Percentiles rank a stretch among this genome's conserved stretches.
Conservation (phyloP, 2,888 invertebrate species). For the Drosophila subsilvestris region DNA sequence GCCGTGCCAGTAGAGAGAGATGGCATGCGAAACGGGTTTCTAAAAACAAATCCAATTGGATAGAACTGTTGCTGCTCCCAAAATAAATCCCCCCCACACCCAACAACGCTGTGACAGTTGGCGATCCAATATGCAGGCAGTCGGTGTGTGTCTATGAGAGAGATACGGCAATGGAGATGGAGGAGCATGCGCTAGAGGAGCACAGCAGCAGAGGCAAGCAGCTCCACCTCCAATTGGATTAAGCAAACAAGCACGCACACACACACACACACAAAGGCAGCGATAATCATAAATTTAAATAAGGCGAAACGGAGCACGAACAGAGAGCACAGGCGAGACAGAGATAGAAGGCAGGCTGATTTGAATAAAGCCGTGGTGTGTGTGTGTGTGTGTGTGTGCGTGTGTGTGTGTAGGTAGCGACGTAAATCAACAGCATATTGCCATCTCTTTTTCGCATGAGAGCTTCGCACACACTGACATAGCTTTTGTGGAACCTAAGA, state of each 20-base stretch:
- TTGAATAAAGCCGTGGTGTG: slow-evolving; percentile 59
- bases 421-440: slow-evolving; percentile 8
- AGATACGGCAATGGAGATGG: slow-evolving; percentile 15
- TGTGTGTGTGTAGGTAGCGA: slow-evolving; percentile 37
- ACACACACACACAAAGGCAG: slow-evolving; percentile 8
- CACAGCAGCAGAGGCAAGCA: slow-evolving; percentile 56
- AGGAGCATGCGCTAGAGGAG: slow-evolving; percentile 54
- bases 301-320: slow-evolving; percentile 41
- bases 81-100: slow-evolving; percentile 29
- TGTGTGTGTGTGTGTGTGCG: slow-evolving; percentile 36
- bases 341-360: slow-evolving; percentile 51
- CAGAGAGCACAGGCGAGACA: slow-evolving; percentile 33
- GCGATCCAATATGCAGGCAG: slow-evolving; percentile 41
- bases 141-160: slow-evolving; percentile 44
- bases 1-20: slow-evolving; percentile 52
- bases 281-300: slow-evolving; percentile 78
- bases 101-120: slow-evolving; percentile 46
- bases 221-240: slow-evolving; percentile 79
- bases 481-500: slow-evolving; percentile 72
- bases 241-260: slow-evolving; percentile 39
- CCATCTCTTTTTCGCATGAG: slow-evolving; percentile 56
- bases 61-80: slow-evolving; percentile 29
- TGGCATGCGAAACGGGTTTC: slow-evolving; percentile 59
- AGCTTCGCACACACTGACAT: slow-evolving; percentile 39
- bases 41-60: slow-evolving; percentile 74